Percentiles rank a stretch among this genome's conserved stretches.
Evolutionary conservation across 2,888 invertebrate species (phyloP).

Genomic region (Hartigia nigra): DNA sequence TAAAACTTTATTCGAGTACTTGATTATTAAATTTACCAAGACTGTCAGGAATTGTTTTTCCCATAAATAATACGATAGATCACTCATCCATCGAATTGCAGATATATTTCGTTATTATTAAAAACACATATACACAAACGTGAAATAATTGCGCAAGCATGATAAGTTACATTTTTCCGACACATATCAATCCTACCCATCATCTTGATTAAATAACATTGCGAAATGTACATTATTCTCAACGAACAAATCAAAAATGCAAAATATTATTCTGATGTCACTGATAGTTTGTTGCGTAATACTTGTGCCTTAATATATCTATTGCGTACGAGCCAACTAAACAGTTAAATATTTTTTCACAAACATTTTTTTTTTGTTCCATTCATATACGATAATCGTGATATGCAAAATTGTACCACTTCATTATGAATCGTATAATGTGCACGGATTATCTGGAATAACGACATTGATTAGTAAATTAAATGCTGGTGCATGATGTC

Average conservation of each 20-base stretch:
- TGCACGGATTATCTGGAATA: neutral
- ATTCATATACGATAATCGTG: neutral
- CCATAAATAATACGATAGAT: neutral
- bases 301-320: neutral
- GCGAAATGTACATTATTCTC: neutral
- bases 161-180: neutral
- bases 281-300: neutral
- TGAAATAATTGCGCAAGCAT: neutral
- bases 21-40: neutral
- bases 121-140: neutral
- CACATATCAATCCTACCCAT: neutral
- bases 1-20: neutral
- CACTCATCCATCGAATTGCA: neutral
- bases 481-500: neutral
- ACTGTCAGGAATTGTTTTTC: neutral
- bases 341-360: neutral
- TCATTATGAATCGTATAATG: neutral
- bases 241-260: neutral
- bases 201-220: neutral
- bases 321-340: neutral
- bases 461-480: neutral
- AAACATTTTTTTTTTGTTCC: neutral
- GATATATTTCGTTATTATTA: neutral
- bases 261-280: neutral
- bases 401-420: neutral